Conservation (phyloP, 2,888 invertebrate species). For the Anagyrus pseudococci region DNA sequence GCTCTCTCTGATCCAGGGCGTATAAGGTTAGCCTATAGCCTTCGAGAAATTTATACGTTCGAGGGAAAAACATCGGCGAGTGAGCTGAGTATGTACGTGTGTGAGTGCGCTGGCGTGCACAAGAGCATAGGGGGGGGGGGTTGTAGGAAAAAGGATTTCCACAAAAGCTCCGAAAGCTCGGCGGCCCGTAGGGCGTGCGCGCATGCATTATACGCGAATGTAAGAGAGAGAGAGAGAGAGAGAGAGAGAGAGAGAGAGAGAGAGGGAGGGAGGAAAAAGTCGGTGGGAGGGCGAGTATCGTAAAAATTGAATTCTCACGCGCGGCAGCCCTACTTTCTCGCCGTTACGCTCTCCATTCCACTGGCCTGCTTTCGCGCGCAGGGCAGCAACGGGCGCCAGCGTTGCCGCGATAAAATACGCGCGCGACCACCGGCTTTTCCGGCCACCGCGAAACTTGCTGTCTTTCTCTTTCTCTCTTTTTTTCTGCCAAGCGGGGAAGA, state of each 20-base stretch:
- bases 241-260: constrained; percentile 45
- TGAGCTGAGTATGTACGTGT: too few species aligned
- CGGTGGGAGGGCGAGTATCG: too few species aligned
- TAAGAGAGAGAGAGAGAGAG: background rate
- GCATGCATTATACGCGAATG: background rate
- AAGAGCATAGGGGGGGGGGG: too few species aligned
- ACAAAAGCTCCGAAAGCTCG: too few species aligned
- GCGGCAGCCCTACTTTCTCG: background rate
- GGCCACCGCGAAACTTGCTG: background rate
- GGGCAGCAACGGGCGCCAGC: background rate
- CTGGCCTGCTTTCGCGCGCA: constrained; percentile 22
- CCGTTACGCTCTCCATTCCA: constrained; percentile 21
- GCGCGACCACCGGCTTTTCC: background rate
- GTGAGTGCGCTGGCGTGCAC: too few species aligned
- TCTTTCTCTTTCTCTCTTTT: background rate
- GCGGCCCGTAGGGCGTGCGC: too few species aligned
- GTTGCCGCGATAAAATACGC: constrained; percentile 1
- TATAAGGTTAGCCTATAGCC: too few species aligned
- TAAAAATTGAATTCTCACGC: constrained; percentile 26
- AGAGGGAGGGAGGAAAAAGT: too few species aligned
- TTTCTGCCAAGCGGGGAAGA: background rate
- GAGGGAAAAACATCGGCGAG: too few species aligned
- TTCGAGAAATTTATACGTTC: too few species aligned
- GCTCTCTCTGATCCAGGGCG: too few species aligned
- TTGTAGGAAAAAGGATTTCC: too few species aligned